Conservation (phyloP, 2,797 vertebrate species). For the Simalia tracyae region DNA sequence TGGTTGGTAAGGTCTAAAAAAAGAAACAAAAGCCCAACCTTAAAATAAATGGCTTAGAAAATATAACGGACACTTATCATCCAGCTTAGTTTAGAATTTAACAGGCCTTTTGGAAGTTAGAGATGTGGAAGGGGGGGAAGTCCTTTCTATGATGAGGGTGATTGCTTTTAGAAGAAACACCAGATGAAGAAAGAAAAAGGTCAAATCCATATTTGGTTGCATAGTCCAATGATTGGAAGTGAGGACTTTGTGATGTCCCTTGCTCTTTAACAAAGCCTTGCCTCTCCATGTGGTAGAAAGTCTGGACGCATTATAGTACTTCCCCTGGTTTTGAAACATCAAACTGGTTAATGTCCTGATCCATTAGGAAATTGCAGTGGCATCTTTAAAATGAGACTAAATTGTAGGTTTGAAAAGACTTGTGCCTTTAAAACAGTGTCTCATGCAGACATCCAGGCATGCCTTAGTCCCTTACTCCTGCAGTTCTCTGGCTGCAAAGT, state of each 20-base stretch:
- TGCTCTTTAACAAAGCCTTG: neutral
- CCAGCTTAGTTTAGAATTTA: neutral
- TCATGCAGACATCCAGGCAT: neutral
- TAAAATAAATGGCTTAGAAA: neutral
- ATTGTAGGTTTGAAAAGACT: neutral
- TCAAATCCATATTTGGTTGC: neutral
- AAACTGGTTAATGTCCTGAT: neutral
- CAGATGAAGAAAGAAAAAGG: neutral
- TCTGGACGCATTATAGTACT: neutral
- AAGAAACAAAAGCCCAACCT: neutral
- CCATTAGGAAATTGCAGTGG: constrained; percentile 5
- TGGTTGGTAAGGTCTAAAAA: neutral
- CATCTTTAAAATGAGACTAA: constrained; percentile 9
- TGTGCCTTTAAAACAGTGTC: neutral
- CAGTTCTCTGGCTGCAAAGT: neutral
- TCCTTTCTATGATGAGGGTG: neutral
- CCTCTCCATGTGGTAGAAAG: neutral
- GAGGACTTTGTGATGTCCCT: neutral
- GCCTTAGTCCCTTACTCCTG: neutral
- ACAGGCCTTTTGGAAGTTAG: neutral
- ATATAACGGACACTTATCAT: neutral
- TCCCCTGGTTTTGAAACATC: neutral
- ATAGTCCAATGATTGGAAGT: neutral
- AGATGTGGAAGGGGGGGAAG: neutral
- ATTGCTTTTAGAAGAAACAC: neutral